Evolutionary conservation across 2,888 invertebrate species (phyloP).

Genomic region (Yponomeuta evonymella): DNA sequence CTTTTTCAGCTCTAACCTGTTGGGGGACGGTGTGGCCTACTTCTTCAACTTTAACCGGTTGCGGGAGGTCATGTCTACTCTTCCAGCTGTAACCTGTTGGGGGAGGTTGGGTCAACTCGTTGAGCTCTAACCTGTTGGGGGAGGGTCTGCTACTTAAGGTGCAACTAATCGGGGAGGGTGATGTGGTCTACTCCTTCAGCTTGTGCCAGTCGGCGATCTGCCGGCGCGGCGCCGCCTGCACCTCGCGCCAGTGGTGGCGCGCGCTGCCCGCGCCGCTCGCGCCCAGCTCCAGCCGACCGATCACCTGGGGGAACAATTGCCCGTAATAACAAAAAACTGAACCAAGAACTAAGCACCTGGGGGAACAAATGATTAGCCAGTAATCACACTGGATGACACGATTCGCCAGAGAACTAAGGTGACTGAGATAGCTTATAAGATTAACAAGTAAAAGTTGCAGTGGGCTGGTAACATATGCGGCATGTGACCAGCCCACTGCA

Average conservation of each 20-base stretch:
- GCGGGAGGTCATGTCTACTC: not conserved
- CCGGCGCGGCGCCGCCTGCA: conserved; percentile 95
- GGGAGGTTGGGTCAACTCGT: not conserved
- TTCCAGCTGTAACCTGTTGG: not conserved
- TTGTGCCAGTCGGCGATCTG: conserved; percentile 99
- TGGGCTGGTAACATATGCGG: too few species aligned
- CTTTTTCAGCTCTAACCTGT: not conserved
- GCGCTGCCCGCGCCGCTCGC: conserved; percentile 89
- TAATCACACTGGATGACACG: too few species aligned
- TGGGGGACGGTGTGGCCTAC: not conserved
- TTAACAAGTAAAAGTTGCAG: too few species aligned
- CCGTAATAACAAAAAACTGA: not conserved
- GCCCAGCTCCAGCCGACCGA: conserved; percentile 95
- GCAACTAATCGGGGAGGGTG: not conserved
- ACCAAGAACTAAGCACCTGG: too few species aligned
- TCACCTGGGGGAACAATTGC: conserved; percentile 78
- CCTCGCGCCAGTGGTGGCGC: conserved; percentile 97
- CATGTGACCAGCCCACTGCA: too few species aligned
- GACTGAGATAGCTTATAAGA: too few species aligned
- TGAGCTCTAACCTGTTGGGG: not conserved
- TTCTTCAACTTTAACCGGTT: not conserved
- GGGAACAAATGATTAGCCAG: too few species aligned
- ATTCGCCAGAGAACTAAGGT: too few species aligned
- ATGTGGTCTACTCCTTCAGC: conserved; percentile 84
- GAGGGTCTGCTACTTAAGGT: not conserved